A percentile compares a stretch with the other conserved stretches of the same genome.
Evolutionary conservation across 2,888 invertebrate genomes (phyloP).

Genomic region (Tanypteryx hageni): DNA sequence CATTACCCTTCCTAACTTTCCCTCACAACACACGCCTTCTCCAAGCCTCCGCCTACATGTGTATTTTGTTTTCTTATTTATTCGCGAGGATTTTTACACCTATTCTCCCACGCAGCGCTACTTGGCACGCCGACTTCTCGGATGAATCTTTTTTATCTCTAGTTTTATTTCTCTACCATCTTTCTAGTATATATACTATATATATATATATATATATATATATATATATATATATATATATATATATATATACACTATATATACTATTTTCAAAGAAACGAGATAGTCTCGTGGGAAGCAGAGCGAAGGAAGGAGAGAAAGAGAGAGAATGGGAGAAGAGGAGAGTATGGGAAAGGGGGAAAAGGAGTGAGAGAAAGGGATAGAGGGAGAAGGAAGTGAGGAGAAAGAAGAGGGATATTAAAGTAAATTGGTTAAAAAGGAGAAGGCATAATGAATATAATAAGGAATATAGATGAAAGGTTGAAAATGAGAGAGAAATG

Average conservation of each 20-base stretch:
- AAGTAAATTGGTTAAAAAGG: too few species aligned
- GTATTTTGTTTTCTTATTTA: not conserved
- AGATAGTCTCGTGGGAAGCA: not conserved
- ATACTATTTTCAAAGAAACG: too few species aligned
- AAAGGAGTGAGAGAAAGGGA: not conserved
- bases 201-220: too few species aligned
- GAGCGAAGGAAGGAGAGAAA: not conserved
- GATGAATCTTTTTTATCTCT: too few species aligned
- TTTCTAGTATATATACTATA: too few species aligned
- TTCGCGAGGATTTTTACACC: slow-evolving; percentile 1
- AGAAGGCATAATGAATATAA: too few species aligned
- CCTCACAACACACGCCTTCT: not conserved
- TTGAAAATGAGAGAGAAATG: too few species aligned
- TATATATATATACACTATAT: too few species aligned
- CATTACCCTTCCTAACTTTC: slow-evolving; percentile 1
- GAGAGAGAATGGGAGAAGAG: not conserved
- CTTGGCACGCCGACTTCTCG: not conserved
- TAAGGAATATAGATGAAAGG: not conserved
- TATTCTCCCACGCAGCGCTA: not conserved
- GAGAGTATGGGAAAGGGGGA: not conserved
- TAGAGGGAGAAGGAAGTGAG: not conserved
- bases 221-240: too few species aligned
- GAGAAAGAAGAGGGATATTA: not conserved
- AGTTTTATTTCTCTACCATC: too few species aligned
- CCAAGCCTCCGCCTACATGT: not conserved